Conservation (phyloP, 2,113 vertebrate genomes). For the Tyrannus savana region DNA sequence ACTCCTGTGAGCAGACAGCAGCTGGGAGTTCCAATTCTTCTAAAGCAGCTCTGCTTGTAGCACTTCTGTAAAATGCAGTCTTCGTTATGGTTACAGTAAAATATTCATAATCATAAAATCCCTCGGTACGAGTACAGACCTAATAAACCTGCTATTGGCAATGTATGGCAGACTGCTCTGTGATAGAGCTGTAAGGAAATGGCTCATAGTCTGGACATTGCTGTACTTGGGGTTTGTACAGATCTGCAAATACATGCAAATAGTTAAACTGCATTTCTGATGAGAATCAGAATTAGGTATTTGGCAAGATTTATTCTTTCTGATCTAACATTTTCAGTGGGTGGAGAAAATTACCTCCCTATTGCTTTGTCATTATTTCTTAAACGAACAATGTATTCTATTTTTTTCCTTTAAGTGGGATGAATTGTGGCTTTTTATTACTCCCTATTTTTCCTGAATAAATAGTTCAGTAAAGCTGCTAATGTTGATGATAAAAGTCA, state of each 20-base stretch:
- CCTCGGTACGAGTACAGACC: neutral
- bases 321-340: constrained; percentile 46
- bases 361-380: constrained; percentile 63
- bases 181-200: neutral
- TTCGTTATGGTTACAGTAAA: constrained; percentile 43
- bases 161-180: neutral
- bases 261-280: constrained; percentile 37
- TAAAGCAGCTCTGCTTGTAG: constrained; percentile 28
- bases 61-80: constrained; percentile 26
- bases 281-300: constrained; percentile 27
- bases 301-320: constrained; percentile 7
- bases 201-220: neutral
- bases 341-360: constrained; percentile 57
- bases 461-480: constrained; percentile 53
- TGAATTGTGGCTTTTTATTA: constrained; percentile 62
- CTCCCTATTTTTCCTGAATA: constrained; percentile 47
- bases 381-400: constrained; percentile 52
- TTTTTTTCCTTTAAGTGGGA: constrained; percentile 39
- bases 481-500: constrained; percentile 42
- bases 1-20: constrained; percentile 34
- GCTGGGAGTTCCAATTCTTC: constrained; percentile 25
- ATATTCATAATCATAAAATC: constrained; percentile 55
- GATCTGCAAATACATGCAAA: neutral
- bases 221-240: neutral
- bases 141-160: constrained; percentile 33